Percentiles rank a stretch among this genome's conserved stretches.
These are phyloP conservation scores for Pharmacophagus antenor DNA, from an alignment of 2,888 invertebrate species.

Conservation along the genomic window DNA sequence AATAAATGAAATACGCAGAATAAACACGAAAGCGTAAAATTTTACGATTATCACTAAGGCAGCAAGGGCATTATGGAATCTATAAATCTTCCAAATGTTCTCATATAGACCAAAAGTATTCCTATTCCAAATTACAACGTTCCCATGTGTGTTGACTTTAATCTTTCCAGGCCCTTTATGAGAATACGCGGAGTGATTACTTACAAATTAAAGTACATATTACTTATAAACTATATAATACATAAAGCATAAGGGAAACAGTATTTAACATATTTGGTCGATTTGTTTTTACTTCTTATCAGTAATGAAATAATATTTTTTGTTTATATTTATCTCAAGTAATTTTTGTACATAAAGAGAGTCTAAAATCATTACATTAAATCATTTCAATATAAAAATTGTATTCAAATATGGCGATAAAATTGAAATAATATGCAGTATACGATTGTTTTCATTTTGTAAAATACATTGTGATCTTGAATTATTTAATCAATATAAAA, in stretches of 20 bases:
- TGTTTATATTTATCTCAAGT: no score
- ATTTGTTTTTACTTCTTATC: no score
- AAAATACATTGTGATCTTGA: no score
- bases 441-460: no score
- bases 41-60: constrained; percentile 25
- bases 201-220: constrained; percentile 20
- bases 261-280: background rate
- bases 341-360: no score
- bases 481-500: no score
- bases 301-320: no score
- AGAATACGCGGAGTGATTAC: constrained; percentile 17
- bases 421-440: no score
- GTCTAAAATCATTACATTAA: no score
- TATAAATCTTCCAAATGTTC: constrained; percentile 63
- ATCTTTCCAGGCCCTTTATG: constrained; percentile 26
- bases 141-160: constrained; percentile 27
- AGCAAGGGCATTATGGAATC: constrained; percentile 56
- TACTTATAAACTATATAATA: background rate
- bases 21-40: constrained; percentile 20
- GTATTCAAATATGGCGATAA: no score
- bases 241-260: background rate
- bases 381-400: no score
- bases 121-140: constrained; percentile 53
- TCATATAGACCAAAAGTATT: constrained; percentile 57
- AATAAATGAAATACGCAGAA: constrained; percentile 5